Evolutionary conservation across 2,888 invertebrate species (phyloP).

Genomic region (Drosophila subsilvestris): DNA sequence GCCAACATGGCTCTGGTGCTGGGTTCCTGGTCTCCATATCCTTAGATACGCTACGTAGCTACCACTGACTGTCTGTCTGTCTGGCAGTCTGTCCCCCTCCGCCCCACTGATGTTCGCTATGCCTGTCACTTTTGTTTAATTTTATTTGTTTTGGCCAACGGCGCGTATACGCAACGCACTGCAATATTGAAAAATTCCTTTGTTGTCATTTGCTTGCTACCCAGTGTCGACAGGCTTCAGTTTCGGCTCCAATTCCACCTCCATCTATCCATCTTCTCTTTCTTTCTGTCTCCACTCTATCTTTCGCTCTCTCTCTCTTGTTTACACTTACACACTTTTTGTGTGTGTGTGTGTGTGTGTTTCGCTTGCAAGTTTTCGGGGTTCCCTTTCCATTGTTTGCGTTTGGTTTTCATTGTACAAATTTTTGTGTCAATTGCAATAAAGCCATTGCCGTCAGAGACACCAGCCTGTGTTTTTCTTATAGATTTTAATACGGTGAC

Average conservation of each 20-base stretch:
- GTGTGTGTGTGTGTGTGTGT: slow-evolving; percentile 13
- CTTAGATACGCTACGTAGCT: slow-evolving; percentile 16
- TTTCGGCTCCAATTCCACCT: slow-evolving; percentile 3
- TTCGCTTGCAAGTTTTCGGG: background rate
- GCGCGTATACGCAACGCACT: slow-evolving; percentile 69
- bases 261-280: slow-evolving; percentile 3
- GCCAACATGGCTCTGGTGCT: slow-evolving; percentile 45
- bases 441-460: slow-evolving; percentile 52
- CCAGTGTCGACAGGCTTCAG: background rate
- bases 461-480: slow-evolving; percentile 14
- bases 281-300: slow-evolving; percentile 10
- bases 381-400: slow-evolving; percentile 28
- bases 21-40: slow-evolving; percentile 32
- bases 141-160: slow-evolving; percentile 70
- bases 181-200: slow-evolving; percentile 78
- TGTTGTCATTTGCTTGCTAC: slow-evolving; percentile 61
- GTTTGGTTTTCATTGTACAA: slow-evolving; percentile 41
- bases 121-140: slow-evolving; percentile 64
- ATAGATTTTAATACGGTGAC: slow-evolving; percentile 7
- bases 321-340: slow-evolving; percentile 27
- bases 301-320: slow-evolving; percentile 22
- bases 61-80: background rate
- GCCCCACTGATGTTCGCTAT: slow-evolving; percentile 33
- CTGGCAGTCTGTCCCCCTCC: slow-evolving; percentile 1
- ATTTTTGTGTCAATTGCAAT: slow-evolving; percentile 65